phyloP scores from a whole-genome alignment of 2,888 invertebrate genomes.

The Strigamia transsilvanica region DNA sequence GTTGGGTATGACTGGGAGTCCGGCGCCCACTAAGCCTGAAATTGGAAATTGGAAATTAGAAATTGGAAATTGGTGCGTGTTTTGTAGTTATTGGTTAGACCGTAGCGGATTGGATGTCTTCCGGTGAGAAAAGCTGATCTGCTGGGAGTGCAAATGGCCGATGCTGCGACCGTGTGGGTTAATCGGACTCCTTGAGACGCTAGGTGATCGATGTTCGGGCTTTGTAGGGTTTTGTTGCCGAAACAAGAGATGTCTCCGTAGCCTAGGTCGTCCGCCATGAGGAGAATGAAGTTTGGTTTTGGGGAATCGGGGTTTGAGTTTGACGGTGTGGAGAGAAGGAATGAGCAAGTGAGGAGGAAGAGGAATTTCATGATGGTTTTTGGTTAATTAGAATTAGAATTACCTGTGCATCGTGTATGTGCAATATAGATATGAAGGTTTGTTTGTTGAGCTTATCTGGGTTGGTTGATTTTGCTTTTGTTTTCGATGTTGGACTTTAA shows the following conservation, averaged over 20 bases:
- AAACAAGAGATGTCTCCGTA: conserved; percentile 65
- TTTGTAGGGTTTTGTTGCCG: conserved; percentile 65
- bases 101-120: conserved; percentile 62
- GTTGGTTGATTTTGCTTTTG: too few species aligned
- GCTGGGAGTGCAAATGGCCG: conserved; percentile 43
- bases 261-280: conserved; percentile 68
- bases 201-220: conserved; percentile 65
- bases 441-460: too few species aligned
- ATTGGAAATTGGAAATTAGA: too few species aligned
- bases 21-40: neutral
- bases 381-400: neutral
- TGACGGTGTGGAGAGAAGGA: too few species aligned
- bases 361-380: neutral
- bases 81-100: conserved; percentile 57
- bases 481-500: neutral
- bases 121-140: conserved; percentile 52
- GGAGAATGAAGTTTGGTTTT: conserved; percentile 66
- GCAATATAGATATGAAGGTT: too few species aligned
- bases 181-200: conserved; percentile 44
- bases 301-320: neutral
- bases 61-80: neutral
- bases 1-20: conserved; percentile 1
- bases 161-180: conserved; percentile 30
- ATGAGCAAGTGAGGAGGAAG: neutral
- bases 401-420: neutral